Evolutionary conservation across 2,888 invertebrate genomes (phyloP), one percentile per base, ranked within the genome.

Genomic region (Danaus chrysippus): DNA sequence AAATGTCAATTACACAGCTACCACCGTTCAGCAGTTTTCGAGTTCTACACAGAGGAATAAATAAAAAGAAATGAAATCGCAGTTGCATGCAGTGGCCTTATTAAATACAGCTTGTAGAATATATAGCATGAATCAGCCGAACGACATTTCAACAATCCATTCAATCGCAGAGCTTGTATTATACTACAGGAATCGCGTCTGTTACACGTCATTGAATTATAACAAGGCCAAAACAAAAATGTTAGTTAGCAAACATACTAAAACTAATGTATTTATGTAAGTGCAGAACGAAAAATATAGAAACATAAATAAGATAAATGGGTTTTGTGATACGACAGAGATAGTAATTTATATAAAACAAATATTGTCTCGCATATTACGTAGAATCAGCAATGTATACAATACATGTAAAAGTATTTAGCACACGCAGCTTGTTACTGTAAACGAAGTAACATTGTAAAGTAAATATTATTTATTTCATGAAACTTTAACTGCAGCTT

Each of bases 81-180:
- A 10, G 6, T 17, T 15, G 49, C 46, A 15, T n/a, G 49, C 49
- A 46, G 17, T 17, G 17, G 17, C n/a, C 49, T 17, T 17, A 17
- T 49, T 34, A 34, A 34, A 49, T 17, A 10, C 49, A 17, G 17
- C 17, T 17, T 17, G 17, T n/a, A 17, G 49, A 17, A 49, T 17
- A 49, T 49, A 10, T 49, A 49, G 49, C 49, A 11, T 49, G 17
- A 49, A 17, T 17, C 49, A 49, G 17, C 17, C 49, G 17, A 49
- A 10, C 17, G 49, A 11, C 49, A 49, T 49, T 49, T 15, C 49
- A 49, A n/a, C 46, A 49, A 17, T 49, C 17, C 49, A 34, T 49
- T 49, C 17, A 49, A 49, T 49, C 11, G 8, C 49, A 17, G 9
- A 49, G 17, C 17, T 17, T 17, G 49, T 17, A 49, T 49, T 17